phyloP scores from a whole-genome alignment of 2,113 vertebrate genomes.

The Ceyx margarethae region DNA sequence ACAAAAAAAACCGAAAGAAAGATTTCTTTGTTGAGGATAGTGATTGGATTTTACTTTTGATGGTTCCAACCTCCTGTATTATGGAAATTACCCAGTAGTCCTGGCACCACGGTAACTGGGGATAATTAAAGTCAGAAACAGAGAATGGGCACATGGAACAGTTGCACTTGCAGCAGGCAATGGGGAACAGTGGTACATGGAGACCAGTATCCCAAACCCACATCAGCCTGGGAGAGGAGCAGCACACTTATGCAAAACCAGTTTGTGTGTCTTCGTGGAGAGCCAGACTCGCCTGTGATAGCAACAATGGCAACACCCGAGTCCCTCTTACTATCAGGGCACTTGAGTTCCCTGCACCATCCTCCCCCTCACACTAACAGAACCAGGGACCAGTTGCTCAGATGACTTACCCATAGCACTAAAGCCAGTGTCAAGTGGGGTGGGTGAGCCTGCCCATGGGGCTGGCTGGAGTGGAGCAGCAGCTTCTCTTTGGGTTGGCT shows the following conservation, averaged over 20 bases:
- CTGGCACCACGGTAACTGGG: not conserved
- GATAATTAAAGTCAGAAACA: not conserved
- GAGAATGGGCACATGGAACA: not conserved
- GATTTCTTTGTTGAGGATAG: constrained; percentile 19
- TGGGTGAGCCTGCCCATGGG: not conserved
- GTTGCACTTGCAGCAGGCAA: not conserved
- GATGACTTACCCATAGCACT: not conserved
- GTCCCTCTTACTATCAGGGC: not conserved
- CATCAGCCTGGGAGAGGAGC: not conserved
- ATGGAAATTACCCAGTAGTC: not conserved
- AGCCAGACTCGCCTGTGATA: not conserved
- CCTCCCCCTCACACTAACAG: not conserved
- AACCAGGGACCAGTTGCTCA: not conserved
- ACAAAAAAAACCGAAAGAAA: constrained; percentile 13
- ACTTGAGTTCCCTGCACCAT: not conserved
- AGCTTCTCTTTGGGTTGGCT: not conserved
- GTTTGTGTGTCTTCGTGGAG: not conserved
- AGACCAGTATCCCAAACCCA: not conserved
- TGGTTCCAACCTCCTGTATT: not conserved
- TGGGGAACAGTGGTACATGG: fast-evolving
- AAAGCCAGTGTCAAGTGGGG: not conserved
- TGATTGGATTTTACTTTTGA: not conserved
- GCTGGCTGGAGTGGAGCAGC: not conserved
- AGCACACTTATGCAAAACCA: not conserved
- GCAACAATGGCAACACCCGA: not conserved